Conservation (phyloP, 2,113 vertebrate species). For the Ursus arctos region DNA sequence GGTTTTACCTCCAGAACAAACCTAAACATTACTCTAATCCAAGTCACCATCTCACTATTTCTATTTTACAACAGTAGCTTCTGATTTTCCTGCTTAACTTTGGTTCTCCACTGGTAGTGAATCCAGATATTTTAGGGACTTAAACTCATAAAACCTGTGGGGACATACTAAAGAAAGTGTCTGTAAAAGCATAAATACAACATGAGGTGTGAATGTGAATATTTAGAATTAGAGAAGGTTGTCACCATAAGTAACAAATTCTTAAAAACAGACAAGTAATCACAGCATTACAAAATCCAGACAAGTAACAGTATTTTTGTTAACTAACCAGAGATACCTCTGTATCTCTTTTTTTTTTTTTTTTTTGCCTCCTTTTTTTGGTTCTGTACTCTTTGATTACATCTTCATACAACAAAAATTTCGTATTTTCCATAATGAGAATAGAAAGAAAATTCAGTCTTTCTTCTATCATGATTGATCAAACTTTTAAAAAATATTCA, state of each 20-base stretch:
- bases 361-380: neutral
- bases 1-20: neutral
- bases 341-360: neutral
- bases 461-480: neutral
- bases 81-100: neutral
- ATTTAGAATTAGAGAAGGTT: neutral
- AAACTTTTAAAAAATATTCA: neutral
- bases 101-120: neutral
- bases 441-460: neutral
- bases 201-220: neutral
- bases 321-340: neutral
- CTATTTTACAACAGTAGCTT: neutral
- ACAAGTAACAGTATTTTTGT: neutral
- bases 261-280: neutral
- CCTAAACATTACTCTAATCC: neutral
- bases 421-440: neutral
- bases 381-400: neutral
- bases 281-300: neutral
- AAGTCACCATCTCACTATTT: neutral
- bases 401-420: neutral
- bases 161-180: neutral
- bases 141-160: neutral
- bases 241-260: neutral
- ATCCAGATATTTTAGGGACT: neutral
- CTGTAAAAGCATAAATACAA: neutral